phyloP scores from a whole-genome alignment of 2,888 invertebrate genomes.

The Drosophila histrio region DNA sequence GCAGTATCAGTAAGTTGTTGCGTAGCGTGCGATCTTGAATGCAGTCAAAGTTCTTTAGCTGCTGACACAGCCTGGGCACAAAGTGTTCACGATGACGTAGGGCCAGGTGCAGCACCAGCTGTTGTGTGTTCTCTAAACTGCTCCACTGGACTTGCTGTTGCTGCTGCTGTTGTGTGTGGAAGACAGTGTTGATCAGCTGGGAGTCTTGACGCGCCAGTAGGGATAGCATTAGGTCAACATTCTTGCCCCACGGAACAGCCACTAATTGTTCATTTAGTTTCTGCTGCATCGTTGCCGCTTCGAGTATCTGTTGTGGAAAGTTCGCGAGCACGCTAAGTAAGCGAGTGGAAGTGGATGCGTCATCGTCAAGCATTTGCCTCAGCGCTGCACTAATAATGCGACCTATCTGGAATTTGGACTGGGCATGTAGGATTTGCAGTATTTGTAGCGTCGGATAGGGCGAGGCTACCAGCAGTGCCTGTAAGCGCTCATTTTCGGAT shows the following conservation, averaged over 20 bases:
- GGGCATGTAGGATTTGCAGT: constrained; percentile 40
- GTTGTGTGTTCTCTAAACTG: constrained; percentile 59
- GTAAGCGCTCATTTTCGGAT: constrained; percentile 36
- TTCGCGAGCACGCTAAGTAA: constrained; percentile 72
- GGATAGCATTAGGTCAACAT: constrained; percentile 62
- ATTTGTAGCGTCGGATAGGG: constrained; percentile 73
- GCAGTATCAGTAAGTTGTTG: constrained; percentile 78
- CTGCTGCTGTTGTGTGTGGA: constrained; percentile 46
- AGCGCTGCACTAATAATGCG: constrained; percentile 49
- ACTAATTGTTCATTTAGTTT: constrained; percentile 50
- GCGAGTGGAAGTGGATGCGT: constrained; percentile 24
- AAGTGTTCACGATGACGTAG: constrained; percentile 72
- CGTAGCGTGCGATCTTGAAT: constrained; percentile 67
- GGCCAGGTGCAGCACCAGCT: constrained; percentile 70
- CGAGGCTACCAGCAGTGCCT: constrained; percentile 28
- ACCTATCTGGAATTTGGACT: constrained; percentile 52
- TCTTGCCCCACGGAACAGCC: constrained; percentile 30
- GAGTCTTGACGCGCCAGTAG: constrained; percentile 67
- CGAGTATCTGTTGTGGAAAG: constrained; percentile 64
- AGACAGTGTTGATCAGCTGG: constrained; percentile 53
- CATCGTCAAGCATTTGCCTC: constrained; percentile 45
- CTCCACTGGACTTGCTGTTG: constrained; percentile 36
- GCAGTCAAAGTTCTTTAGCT: constrained; percentile 63
- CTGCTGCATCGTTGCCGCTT: constrained; percentile 44
- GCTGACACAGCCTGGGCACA: constrained; percentile 66